These are phyloP conservation scores for Gerris buenoi DNA, from an alignment of 1,140 invertebrate genomes.

Conservation along the genomic window DNA sequence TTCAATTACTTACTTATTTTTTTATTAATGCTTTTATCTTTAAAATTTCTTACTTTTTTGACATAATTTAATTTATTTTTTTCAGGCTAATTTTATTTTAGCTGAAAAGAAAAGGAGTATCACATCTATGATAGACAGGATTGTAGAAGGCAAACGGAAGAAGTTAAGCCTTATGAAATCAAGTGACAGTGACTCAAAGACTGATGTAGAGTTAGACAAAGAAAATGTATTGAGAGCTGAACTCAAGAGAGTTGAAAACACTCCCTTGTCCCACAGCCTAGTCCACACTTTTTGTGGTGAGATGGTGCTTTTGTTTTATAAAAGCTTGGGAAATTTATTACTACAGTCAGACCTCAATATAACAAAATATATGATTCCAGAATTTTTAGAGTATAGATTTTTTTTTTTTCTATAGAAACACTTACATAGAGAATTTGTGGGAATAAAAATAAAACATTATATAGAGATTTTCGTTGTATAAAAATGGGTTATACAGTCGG, in stretches of 20 bases:
- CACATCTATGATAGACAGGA: conserved; percentile 38
- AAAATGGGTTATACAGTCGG: too few species aligned
- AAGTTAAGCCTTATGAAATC: conserved; percentile 34
- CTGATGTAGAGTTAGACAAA: conserved; percentile 13
- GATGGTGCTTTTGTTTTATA: too few species aligned
- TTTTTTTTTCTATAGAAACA: too few species aligned
- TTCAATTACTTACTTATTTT: not conserved
- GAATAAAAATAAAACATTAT: too few species aligned
- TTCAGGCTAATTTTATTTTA: conserved; percentile 35
- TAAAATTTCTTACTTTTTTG: not conserved
- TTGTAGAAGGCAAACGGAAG: conserved; percentile 46
- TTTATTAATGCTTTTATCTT: too few species aligned
- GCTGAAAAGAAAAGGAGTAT: conserved; percentile 42
- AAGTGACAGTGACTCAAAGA: conserved; percentile 23
- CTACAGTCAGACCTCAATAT: too few species aligned
- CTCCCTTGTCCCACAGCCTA: conserved; percentile 28
- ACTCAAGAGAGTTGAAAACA: conserved; percentile 13
- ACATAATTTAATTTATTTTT: conserved; percentile 9
- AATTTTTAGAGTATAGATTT: too few species aligned
- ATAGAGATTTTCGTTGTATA: too few species aligned
- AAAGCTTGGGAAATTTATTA: too few species aligned
- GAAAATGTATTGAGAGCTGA: conserved; percentile 19
- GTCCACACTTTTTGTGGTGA: conserved; percentile 37
- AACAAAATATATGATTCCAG: too few species aligned
- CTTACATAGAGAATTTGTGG: too few species aligned